phyloP scores from a whole-genome alignment of 2,888 invertebrate species.

The Thymelicus acteon region DNA sequence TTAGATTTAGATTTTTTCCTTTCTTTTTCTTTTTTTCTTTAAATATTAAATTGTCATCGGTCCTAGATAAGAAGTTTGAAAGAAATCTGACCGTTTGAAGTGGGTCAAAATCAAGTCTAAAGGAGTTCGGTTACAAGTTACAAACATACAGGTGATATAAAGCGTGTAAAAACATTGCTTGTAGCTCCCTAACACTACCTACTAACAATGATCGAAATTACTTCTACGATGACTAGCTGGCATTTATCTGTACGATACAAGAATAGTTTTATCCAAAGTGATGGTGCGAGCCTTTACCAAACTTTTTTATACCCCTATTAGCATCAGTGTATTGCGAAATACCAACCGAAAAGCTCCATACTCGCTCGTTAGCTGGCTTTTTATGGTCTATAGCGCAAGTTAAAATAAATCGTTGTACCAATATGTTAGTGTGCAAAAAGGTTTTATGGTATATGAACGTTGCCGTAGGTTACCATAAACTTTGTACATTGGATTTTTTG shows the following conservation, averaged over 20 bases:
- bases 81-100: too few relatives aligned
- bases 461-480: constrained; percentile 5
- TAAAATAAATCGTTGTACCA: constrained; percentile 32
- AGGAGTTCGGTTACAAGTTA: too few relatives aligned
- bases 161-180: too few relatives aligned
- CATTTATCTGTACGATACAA: background rate
- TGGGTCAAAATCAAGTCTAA: too few relatives aligned
- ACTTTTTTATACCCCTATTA: constrained; percentile 32
- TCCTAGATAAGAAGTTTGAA: too few relatives aligned
- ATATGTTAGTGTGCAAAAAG: constrained; percentile 29
- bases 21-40: too few relatives aligned
- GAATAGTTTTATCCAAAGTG: constrained; percentile 19
- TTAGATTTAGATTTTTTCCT: too few relatives aligned
- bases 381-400: constrained; percentile 31
- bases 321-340: constrained; percentile 29
- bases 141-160: too few relatives aligned
- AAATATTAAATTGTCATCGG: too few relatives aligned
- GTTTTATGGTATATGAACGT: constrained; percentile 18
- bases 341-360: constrained; percentile 33
- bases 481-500: constrained; percentile 4
- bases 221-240: background rate
- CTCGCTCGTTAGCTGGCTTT: constrained; percentile 32
- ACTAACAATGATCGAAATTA: background rate
- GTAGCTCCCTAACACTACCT: background rate
- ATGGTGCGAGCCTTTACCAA: constrained; percentile 18